These are phyloP conservation scores for Thysanoteuthis rhombus DNA, from an alignment of 2,888 invertebrate genomes.

Conservation along the genomic window DNA sequence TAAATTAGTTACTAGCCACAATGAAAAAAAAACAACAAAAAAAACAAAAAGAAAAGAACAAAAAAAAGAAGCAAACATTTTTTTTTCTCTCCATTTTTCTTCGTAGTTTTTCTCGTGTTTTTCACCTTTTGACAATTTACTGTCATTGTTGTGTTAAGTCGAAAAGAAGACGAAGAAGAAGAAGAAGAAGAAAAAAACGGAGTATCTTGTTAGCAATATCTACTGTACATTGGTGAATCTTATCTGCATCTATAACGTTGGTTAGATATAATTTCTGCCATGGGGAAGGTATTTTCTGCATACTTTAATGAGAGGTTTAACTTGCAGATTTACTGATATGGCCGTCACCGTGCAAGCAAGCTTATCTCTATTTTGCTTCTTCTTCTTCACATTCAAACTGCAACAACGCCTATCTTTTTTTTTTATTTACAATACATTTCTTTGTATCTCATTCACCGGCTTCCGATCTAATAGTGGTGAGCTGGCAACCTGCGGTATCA, in stretches of 20 bases:
- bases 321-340: neutral
- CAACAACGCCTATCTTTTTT: neutral
- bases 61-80: neutral
- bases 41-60: neutral
- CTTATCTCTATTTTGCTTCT: neutral
- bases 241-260: neutral
- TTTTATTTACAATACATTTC: slow-evolving; percentile 1
- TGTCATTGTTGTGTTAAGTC: neutral
- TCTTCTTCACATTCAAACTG: neutral
- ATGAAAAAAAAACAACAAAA: too few relatives aligned
- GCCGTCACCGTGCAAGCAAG: neutral
- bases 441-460: neutral
- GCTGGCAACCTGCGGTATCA: neutral
- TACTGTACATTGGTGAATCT: neutral
- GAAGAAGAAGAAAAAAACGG: neutral
- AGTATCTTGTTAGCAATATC: neutral
- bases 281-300: neutral
- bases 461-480: neutral
- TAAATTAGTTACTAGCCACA: neutral
- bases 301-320: neutral
- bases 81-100: neutral
- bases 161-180: too few relatives aligned
- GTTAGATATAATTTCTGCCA: neutral
- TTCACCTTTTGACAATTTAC: neutral
- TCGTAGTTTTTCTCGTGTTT: neutral